A percentile compares a stretch with the other conserved stretches of the same genome.
phyloP scores from a whole-genome alignment of 1,140 invertebrate species.

The Caenorhabditis remanei region DNA sequence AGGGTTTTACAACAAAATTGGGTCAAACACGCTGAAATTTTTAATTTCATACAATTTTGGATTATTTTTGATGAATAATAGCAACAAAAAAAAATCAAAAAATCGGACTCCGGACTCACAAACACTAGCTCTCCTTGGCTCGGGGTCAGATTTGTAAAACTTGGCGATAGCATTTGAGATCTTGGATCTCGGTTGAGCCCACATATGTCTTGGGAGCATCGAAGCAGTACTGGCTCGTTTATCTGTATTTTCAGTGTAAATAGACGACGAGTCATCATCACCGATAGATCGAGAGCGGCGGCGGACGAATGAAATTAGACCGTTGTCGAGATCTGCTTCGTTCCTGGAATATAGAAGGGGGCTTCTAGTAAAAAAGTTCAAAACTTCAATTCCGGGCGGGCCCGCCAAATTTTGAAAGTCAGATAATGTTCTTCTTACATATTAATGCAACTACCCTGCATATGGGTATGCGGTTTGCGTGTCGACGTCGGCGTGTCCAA shows the following conservation, averaged over 20 bases:
- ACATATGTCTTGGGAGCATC: conserved; percentile 33
- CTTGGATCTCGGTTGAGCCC: background rate
- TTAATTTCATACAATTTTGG: too few species aligned
- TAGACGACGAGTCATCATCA: background rate
- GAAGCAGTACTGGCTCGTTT: background rate
- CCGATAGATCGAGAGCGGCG: background rate
- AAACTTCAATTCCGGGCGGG: too few species aligned
- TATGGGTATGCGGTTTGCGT: conserved; percentile 46
- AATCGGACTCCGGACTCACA: too few species aligned
- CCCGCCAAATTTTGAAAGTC: too few species aligned
- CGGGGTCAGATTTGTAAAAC: conserved; percentile 7
- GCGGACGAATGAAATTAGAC: background rate
- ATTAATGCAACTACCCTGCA: conserved; percentile 48
- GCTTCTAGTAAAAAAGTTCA: too few species aligned
- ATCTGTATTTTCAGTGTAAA: background rate
- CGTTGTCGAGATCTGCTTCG: conserved; percentile 28
- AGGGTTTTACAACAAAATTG: too few species aligned
- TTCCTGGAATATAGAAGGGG: too few species aligned
- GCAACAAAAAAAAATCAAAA: too few species aligned
- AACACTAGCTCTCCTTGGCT: conserved; percentile 36
- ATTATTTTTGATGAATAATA: too few species aligned
- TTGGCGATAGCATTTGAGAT: conserved; percentile 5
- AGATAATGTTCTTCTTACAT: too few species aligned
- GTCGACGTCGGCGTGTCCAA: conserved; percentile 53
- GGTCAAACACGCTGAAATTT: too few species aligned